Base-by-base conservation (phyloP, 2,888 invertebrate genomes). In the Rapana venosa region DNA sequence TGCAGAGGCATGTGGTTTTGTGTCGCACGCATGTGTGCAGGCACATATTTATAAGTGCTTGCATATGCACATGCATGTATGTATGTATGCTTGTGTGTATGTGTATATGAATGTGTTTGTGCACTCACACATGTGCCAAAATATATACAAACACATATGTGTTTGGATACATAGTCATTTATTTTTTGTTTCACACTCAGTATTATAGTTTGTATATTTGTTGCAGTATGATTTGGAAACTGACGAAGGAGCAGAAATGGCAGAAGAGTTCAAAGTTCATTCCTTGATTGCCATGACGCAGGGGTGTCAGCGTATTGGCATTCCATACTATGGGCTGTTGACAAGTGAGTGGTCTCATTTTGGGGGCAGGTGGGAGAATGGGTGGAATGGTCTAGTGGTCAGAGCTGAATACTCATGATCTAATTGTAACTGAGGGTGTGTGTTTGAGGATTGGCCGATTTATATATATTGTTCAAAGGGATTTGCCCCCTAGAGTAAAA, bases 221-320 rank as follows among this genome's bases (percentile, higher is more conserved):
- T 22, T 93, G 20, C 89, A 95, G 95, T 95, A 94, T 93, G 94
- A 94, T 89, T 94, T 94, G 92, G 94, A 95, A 90, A 94, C 94
- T 93, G 95, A 95, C 88, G 95, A 95, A 84, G 93, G 89, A n/a
- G 66, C 89, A 36, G 91, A 92, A 86, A 8, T 88, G 30, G 94
- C 94, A 36, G 95, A 95, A 91, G 94, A 95, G 90, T 95, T 95
- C 91, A 96, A 96, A 91, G 94, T 96, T 47, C 90, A 91, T 36
- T 94, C 95, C 30, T 94, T 96, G 91, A 93, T 95, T 32, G 91
- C 93, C 22, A 94, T 96, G 94, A 93, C 95, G 0, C 91, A 91
- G 47, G 93, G 92, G 17, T 95, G 94, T 91, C 90, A 92, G 11
- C 92, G 90, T 26, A 92, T 96, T 30, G 95, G 94, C 26, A 92